A percentile compares a stretch with the other conserved stretches of the same genome.
Evolutionary conservation across 64 coral and sea anemone genomes (phyloP).

Genomic region (Dendrophyllia cribrosa): DNA sequence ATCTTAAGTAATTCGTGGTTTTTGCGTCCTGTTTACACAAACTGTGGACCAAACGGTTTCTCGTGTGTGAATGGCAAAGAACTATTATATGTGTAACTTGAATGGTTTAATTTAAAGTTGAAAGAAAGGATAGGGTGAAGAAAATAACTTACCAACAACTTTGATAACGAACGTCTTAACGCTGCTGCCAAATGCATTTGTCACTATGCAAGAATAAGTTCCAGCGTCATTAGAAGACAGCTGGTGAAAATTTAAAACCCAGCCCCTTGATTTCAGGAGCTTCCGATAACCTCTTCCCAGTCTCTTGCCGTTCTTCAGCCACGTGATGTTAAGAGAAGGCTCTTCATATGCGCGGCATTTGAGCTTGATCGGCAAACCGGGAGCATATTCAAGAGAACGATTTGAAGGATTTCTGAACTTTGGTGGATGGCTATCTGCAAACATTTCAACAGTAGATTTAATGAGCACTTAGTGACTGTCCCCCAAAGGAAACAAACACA

Average conservation of each 20-base stretch:
- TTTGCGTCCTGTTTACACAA: too few relatives aligned
- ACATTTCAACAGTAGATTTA: too few relatives aligned
- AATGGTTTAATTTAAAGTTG: too few relatives aligned
- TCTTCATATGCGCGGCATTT: conserved; percentile 31
- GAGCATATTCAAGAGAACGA: conserved; percentile 8
- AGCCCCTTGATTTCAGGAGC: background rate
- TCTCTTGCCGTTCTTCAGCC: conserved; percentile 9
- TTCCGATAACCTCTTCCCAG: background rate
- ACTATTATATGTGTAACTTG: too few relatives aligned
- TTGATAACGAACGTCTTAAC: conserved; percentile 34
- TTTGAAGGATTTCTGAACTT: conserved; percentile 7
- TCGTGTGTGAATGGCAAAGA: too few relatives aligned
- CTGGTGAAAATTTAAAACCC: conserved; percentile 24
- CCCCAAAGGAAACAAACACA: too few relatives aligned
- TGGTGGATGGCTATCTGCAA: conserved; percentile 1
- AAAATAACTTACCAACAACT: conserved; percentile 46
- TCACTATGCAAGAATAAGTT: conserved; percentile 36
- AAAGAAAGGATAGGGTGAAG: too few relatives aligned
- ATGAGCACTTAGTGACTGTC: too few relatives aligned
- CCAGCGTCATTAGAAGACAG: conserved; percentile 23
- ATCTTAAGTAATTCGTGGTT: too few relatives aligned
- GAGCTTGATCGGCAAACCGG: conserved; percentile 45
- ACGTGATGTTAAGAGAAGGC: background rate
- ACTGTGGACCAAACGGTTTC: too few relatives aligned
- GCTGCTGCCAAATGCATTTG: conserved; percentile 43